Evolutionary conservation across 2,888 invertebrate genomes (phyloP).

Genomic region (Atrina japonica): DNA sequence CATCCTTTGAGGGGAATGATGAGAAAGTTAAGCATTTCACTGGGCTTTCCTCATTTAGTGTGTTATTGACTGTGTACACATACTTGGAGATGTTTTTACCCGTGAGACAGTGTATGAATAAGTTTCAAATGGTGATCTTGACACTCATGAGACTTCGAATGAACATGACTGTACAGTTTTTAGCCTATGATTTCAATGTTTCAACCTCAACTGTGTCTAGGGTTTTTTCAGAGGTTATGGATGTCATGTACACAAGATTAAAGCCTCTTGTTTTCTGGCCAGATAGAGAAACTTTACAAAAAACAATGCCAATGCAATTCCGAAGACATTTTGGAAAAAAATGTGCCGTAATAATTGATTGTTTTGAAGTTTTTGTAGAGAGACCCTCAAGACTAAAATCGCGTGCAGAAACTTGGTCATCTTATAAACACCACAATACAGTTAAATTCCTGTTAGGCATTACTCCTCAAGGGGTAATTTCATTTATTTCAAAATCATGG

Average conservation of each 20-base stretch:
- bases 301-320: constrained; percentile 45
- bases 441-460: constrained; percentile 60
- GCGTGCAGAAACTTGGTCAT: constrained; percentile 53
- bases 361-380: constrained; percentile 57
- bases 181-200: constrained; percentile 35
- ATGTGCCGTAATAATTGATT: constrained; percentile 49
- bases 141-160: constrained; percentile 44
- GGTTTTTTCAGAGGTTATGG: constrained; percentile 16
- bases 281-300: constrained; percentile 37
- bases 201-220: constrained; percentile 26
- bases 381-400: constrained; percentile 49
- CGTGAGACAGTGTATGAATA: constrained; percentile 13
- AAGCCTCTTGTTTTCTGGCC: constrained; percentile 37
- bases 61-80: too few relatives aligned
- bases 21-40: too few relatives aligned
- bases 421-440: constrained; percentile 60
- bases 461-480: constrained; percentile 56
- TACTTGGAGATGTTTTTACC: not conserved
- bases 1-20: too few relatives aligned
- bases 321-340: constrained; percentile 38
- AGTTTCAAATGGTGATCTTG: constrained; percentile 38
- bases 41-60: too few relatives aligned
- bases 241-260: constrained; percentile 33
- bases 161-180: constrained; percentile 33
- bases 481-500: constrained; percentile 60